Base-by-base conservation (phyloP, 2,797 vertebrate species). In the Cetoscarus ocellatus region DNA sequence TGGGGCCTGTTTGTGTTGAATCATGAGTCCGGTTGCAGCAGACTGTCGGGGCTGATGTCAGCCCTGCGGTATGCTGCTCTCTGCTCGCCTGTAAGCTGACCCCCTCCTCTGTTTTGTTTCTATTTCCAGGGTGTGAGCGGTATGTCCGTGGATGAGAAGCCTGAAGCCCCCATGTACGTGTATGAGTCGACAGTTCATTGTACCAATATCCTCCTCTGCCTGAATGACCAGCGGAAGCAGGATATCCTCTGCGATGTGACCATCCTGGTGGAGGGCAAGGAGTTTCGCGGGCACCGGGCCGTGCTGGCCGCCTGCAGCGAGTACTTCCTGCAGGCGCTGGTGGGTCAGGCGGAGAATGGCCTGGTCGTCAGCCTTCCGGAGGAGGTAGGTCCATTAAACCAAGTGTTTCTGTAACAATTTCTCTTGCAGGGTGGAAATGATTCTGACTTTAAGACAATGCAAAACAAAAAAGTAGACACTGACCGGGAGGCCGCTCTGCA, bases 181-280 rank as follows among this genome's bases (percentile, higher is more conserved):
- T 99, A 99, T 98, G 98, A 99, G 96, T 99, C 98, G 93, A 99
- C 98, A 79, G 97, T 99, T 93, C 98, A 99, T 95, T 99, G 97
- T 95, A 96, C 97, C 95, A 99, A 99, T 94, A 98, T 99, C 96
- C 97, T 99, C 95, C 96, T 98, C 95, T 97, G 97, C 95, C 96
- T 99, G 93, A 98, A 99, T 93, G 97, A 98, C 96, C 98, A 99
- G 93, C 97, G 98, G 91, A 97, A 98, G 92, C 97, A 97, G 95
- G 97, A 97, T 92, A 96, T 99, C 96, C 97, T 99, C 94, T 99
- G 98, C 94, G 98, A 99, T 94, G 97, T 99, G 94, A 99, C 97
- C n/a, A 94, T 99, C 93, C 95, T 97, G 76, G 98, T 96, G 94
- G 96, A 98, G 87, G 97, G 97, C 75, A 98, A 97, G 94, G 97